Percentiles rank a stretch among this genome's conserved stretches.
Evolutionary conservation across 2,888 invertebrate species (phyloP).

Genomic region (Rotaria macrura): DNA sequence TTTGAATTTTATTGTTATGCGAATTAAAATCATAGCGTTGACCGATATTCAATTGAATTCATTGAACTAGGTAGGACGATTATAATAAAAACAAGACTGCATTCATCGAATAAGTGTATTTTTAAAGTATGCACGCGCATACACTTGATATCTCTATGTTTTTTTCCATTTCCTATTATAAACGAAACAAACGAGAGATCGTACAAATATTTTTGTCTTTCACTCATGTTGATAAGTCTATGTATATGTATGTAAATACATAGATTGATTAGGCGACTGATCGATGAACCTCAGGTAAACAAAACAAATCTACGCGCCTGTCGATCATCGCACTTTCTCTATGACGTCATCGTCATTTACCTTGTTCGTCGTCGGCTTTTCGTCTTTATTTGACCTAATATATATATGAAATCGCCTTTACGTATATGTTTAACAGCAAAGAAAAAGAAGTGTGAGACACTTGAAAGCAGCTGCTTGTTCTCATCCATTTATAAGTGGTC

Average conservation of each 20-base stretch:
- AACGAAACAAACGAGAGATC: neutral
- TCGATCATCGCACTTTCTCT: neutral
- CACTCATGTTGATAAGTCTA: neutral
- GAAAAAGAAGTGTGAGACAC: neutral
- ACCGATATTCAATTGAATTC: neutral
- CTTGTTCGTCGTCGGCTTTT: neutral
- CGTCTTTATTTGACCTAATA: neutral
- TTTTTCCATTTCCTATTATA: neutral
- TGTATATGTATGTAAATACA: neutral
- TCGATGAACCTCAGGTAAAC: neutral
- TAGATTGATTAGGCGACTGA: neutral
- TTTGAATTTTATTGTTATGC: too few relatives aligned
- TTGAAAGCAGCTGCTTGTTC: neutral
- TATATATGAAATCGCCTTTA: neutral
- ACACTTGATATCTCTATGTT: neutral
- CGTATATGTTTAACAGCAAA: neutral
- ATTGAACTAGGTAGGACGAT: neutral
- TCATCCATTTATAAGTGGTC: neutral
- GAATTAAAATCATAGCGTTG: too few relatives aligned
- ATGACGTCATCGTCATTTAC: constrained; percentile 3
- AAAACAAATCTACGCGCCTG: neutral
- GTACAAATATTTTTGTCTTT: neutral
- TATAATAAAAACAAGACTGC: too few relatives aligned
- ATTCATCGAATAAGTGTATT: too few relatives aligned
- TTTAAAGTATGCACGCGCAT: neutral